Percentiles rank a stretch among this genome's conserved stretches.
phyloP scores from a whole-genome alignment of 2,888 invertebrate species.

The Rhagonycha fulva region DNA sequence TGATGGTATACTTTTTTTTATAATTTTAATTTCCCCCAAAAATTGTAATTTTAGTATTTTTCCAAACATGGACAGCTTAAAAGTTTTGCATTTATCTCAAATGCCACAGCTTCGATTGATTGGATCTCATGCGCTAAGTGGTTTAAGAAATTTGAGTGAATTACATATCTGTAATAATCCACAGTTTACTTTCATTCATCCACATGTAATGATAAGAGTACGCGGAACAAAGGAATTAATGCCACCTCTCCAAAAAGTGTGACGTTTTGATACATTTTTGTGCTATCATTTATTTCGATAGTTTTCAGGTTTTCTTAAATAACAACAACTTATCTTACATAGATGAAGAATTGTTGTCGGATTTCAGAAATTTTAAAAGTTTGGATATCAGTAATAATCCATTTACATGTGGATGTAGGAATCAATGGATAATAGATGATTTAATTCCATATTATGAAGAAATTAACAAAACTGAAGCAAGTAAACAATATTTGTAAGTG shows the following conservation, averaged over 20 bases:
- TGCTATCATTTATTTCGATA: background rate
- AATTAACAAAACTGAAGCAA: constrained; percentile 50
- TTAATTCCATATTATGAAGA: constrained; percentile 61
- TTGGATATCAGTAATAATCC: constrained; percentile 73
- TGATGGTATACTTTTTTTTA: background rate
- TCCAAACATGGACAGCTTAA: constrained; percentile 64
- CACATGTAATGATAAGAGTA: background rate
- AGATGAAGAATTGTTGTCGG: constrained; percentile 62
- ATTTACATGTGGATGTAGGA: constrained; percentile 77
- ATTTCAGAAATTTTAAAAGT: constrained; percentile 68
- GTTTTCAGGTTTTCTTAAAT: constrained; percentile 67
- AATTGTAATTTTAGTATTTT: constrained; percentile 61
- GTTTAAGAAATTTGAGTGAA: background rate
- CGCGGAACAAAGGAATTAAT: background rate
- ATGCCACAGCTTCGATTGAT: constrained; percentile 61
- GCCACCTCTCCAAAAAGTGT: background rate
- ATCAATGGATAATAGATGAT: constrained; percentile 72
- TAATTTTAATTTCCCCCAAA: background rate
- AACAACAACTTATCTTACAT: constrained; percentile 72
- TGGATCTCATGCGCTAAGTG: background rate
- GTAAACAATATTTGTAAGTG: constrained; percentile 32
- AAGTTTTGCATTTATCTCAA: constrained; percentile 69
- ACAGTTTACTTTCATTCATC: background rate
- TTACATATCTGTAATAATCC: background rate
- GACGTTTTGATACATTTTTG: background rate